Base-by-base conservation (phyloP, 2,888 invertebrate genomes). In the Erebia ligea region DNA sequence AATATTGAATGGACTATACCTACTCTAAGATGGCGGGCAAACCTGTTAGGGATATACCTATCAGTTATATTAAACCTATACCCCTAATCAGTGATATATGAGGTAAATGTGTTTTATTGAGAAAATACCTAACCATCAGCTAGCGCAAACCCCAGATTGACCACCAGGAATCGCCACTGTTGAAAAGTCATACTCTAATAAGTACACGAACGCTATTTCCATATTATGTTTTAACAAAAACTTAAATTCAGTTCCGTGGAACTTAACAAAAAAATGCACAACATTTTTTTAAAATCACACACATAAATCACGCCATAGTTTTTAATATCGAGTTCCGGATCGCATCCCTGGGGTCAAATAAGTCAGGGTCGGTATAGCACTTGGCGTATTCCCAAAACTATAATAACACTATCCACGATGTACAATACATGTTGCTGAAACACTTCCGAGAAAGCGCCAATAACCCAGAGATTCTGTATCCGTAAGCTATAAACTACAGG, bases 381-480 rank as follows among this genome's bases (percentile, higher is more conserved):
- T 88, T 90, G 89, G 90, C 88, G 76, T 81, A 90, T 91, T 91
- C 91, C 92, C 91, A 91, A 89, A 86, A 86, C 91, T 87, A 90
- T 89, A 86, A 84, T 88, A 86, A 79, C 68, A 67, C 61, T 59
- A 64, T 52, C 19, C 42, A 59, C 62, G 67, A 69, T 68, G 67
- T 63, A 57, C 62, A 64, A 67, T 67, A 70, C 67, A 57, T 13
- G 50, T 68, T 25, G 40, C 69, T 69, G 11, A 45, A 65, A 62
- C 19, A 52, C 68, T 73, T 70, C 65, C 58, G 62, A 10, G 59
- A 66, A 54, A 48, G 59, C 64, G 65, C 58, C 56, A 71, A 40
- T 40, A 48, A 61, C 34, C 11, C 11, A 11, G 17, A 17, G 52
- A 15, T 10, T 52, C 19, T 21, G 54, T 67, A 58, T 67, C 66